Base-by-base conservation (phyloP, 1,140 invertebrate genomes). In the Lethrus apterus region DNA sequence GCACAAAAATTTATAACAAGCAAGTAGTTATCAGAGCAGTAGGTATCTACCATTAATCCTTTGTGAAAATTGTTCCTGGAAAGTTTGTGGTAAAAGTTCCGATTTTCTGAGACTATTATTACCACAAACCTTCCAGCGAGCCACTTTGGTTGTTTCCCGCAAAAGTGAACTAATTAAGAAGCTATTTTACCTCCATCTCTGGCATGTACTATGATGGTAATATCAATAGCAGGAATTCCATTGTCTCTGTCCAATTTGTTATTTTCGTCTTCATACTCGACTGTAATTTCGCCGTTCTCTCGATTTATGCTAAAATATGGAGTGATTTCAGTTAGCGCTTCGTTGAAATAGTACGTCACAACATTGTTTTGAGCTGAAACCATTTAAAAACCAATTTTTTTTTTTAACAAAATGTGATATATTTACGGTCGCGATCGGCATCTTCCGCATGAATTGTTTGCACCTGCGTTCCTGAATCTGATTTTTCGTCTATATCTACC, bases 221-320 rank as follows among this genome's bases (percentile, higher is more conserved):
- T 42, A 4, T 2, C 7, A 15, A 29, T 18, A 15, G 15, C 24
- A 4, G 40, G 40, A 15, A 14, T 30, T 14, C 3, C 40, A 17
- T 29, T 13, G 18, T 42, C 40, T 29, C 40, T 29, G 29, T 42
- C 40, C 14, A 42, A 42, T 29, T 42, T 42, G 5, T 13, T 15
- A 23, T 24, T 14, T 7, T 23, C 20, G 10, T 14, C 21, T 29
- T 3, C 9, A 17, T 29, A 42, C 5, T 3, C 13, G 11, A 42
- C 40, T 10, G 8, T 29, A 8, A 42, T 13, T 7, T n/a, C 11
- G 2, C 1, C 3, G 8, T 10, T 21, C n/a, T 26, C 23, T 26
- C n/a, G 5, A 17, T 17, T 8, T 18, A 42, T 13, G 18, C 0
- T 21, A 13, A 42, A 42, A 15, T 29, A 42, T 14, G 29, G 23